Evolutionary conservation across 2,797 vertebrate genomes (phyloP), one percentile per base, ranked within the genome.

Genomic region (Bucorvus abyssinicus): DNA sequence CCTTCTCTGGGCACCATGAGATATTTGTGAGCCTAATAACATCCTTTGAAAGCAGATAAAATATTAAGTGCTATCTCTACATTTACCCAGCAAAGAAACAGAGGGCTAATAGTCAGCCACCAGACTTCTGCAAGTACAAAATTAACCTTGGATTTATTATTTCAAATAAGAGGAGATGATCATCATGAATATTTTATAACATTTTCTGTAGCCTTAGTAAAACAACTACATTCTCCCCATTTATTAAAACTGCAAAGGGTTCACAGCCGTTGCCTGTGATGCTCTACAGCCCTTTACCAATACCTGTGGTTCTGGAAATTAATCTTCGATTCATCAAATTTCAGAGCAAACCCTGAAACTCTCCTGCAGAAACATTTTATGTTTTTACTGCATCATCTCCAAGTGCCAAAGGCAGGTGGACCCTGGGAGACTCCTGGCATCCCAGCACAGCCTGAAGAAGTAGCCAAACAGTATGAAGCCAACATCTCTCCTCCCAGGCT

Each of bases 101-200:
- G 60, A 80, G 65, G 81, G 79, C 92, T 88, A 95, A 94, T 47
- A 96, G 94, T 77, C 92, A 93, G 87, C 38, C 57, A 49, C 56
- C 18, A 9, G 60, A 71, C 70, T 67, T 88, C 88, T 73, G 17
- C 89, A 91, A 95, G 85, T 67, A 69, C 73, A 83, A 93, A 96
- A 97, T 94, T 96, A 94, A 94, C 94, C 86, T 22, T 79, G 86
- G 93, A 97, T 97, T 97, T 97, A 97, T 95, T 97, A 96, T 97
- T 97, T 95, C 94, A 97, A 95, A 97, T 94, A 97, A 98, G 91
- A 90, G 42, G 74, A 90, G 80, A 87, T 93, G 89, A 95, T 91
- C 64, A 81, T 93, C 96, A 97, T 97, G 94, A 98, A 97, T 98
- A 97, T 97, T 98, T 98, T 89, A 98, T 96, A 93, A 94, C 78